Conservation (phyloP, 2,888 invertebrate species). For the Dryobotodes eremita region DNA sequence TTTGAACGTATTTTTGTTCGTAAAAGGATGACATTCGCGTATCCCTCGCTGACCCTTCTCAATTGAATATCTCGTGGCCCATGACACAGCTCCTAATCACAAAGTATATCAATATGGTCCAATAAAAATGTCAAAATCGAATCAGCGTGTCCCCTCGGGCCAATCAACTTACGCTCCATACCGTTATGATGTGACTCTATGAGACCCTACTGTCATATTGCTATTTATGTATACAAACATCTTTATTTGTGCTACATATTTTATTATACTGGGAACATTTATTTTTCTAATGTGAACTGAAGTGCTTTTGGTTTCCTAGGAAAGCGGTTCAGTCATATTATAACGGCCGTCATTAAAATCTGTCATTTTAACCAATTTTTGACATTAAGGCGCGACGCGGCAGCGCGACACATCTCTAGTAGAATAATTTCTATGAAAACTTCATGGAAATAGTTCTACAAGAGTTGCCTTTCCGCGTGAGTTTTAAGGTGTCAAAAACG, state of each 20-base stretch:
- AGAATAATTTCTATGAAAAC: too few relatives aligned
- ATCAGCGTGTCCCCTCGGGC: constrained; percentile 82
- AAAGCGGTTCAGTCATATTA: neutral
- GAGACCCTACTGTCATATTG: constrained; percentile 59
- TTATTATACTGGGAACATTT: neutral
- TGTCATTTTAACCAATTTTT: neutral
- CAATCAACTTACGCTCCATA: constrained; percentile 78
- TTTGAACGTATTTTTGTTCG: neutral
- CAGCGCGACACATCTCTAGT: too few relatives aligned
- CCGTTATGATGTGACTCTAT: constrained; percentile 66
- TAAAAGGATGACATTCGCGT: constrained; percentile 40
- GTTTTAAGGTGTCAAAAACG: neutral
- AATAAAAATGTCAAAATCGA: constrained; percentile 88
- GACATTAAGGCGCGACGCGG: neutral
- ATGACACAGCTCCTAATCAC: constrained; percentile 81
- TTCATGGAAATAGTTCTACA: too few relatives aligned
- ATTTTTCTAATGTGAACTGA: neutral
- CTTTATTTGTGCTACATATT: constrained; percentile 5
- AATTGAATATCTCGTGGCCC: constrained; percentile 76
- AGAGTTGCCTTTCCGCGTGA: too few relatives aligned
- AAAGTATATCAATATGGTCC: constrained; percentile 86
- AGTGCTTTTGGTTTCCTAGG: neutral
- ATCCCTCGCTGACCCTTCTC: constrained; percentile 74
- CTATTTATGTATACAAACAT: constrained; percentile 14
- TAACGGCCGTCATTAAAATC: neutral